A percentile compares a stretch with the other conserved stretches of the same genome.
phyloP scores from a whole-genome alignment of 2,113 vertebrate genomes.

The Chionomys nivalis region DNA sequence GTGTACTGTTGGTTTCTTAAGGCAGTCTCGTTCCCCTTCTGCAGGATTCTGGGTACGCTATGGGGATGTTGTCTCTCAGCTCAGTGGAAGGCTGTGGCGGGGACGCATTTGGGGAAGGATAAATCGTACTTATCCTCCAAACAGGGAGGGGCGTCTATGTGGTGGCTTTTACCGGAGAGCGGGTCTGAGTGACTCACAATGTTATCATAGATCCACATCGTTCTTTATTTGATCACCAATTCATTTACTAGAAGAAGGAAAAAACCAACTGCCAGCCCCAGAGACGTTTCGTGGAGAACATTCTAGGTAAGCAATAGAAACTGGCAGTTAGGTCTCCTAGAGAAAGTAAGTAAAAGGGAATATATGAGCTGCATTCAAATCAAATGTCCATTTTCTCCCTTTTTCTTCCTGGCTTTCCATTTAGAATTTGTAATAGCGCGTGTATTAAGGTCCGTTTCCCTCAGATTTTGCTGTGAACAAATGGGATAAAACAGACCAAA shows the following conservation, averaged over 20 bases:
- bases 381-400: background rate
- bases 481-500: background rate
- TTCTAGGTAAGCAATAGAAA: background rate
- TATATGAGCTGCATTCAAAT: background rate
- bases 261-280: background rate
- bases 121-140: background rate
- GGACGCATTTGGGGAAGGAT: background rate
- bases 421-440: background rate
- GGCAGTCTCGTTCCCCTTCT: background rate
- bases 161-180: background rate
- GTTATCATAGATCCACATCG: background rate
- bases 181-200: background rate
- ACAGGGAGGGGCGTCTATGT: background rate
- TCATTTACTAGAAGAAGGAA: background rate
- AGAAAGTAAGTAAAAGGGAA: background rate
- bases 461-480: background rate
- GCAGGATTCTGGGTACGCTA: background rate
- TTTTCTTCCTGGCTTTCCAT: background rate
- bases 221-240: conserved; percentile 2
- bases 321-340: background rate
- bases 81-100: background rate
- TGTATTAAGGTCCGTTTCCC: background rate
- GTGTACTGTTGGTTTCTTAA: background rate
- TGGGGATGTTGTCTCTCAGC: background rate
- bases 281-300: background rate